Base-by-base conservation (phyloP, 2,113 vertebrate species). In the Thymallus thymallus region DNA sequence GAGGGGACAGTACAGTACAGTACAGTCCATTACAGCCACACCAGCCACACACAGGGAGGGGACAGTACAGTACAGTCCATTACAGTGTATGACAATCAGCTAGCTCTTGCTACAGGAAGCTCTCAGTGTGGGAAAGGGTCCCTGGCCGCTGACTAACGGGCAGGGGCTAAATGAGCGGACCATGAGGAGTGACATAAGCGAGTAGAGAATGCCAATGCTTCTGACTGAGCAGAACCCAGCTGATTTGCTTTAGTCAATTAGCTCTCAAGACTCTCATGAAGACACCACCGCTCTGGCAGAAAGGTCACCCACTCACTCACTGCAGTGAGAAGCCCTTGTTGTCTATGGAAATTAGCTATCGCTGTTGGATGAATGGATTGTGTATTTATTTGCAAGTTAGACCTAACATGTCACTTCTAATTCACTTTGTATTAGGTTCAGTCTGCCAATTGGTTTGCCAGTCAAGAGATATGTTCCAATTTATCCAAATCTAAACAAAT, bases 71-170 rank as follows among this genome's bases (percentile, higher is more conserved):
- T 45, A 78, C 62, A 45, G 72, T 76, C 66, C 70, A 76, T 58
- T 55, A 78, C 65, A 48, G 72, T 75, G 66, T 69, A 76, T 41
- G 35, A 10, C 35, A 41, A 41, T 41, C 35, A 20, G 77, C 76
- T 69, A 68, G 35, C 35, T 41, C 74, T 32, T 63, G 65, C 77
- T 79, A 74, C 86, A 88, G 88, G 78, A 91, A 87, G 78, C 68
- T 46, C 13, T 76, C 71, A 26, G 70, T 80, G 86, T 91, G 86
- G 79, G 87, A 90, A 90, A 82, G 66, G 48, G 66, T 68, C 68
- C 68, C 26, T 35, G 35, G 51, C 48, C 68, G 71, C 77, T 70
- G 64, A 84, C 46, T 35, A 65, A 83, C 56, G 68, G 82, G 67
- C 64, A 7, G 30, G 24, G 9, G 32, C 71, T 82, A 24, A 67